Conservation (phyloP, 2,797 vertebrate genomes). For the Tolypeutes matacus region DNA sequence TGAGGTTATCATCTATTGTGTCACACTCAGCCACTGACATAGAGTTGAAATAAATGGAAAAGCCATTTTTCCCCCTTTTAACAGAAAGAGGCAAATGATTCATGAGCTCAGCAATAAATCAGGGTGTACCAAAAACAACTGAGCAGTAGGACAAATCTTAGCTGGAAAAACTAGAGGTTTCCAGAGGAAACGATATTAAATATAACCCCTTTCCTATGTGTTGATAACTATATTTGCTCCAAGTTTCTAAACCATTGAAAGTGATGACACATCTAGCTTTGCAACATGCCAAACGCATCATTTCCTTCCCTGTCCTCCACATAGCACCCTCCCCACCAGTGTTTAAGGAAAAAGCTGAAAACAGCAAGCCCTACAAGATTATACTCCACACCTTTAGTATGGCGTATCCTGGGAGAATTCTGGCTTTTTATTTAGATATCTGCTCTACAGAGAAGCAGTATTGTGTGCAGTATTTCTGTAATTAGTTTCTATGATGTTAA, state of each 20-base stretch:
- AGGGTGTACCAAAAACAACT: conserved; percentile 72
- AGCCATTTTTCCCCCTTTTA: neutral
- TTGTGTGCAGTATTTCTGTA: neutral
- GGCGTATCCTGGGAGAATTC: neutral
- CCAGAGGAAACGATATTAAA: conserved; percentile 75
- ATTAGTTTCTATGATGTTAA: conserved; percentile 1
- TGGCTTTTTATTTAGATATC: neutral
- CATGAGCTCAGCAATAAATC: conserved; percentile 81
- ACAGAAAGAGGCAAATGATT: conserved; percentile 10
- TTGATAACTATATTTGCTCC: conserved; percentile 73
- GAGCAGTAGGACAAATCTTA: conserved; percentile 35
- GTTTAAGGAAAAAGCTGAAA: conserved; percentile 59
- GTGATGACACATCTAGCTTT: conserved; percentile 72
- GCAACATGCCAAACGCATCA: conserved; percentile 74
- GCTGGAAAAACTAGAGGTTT: conserved; percentile 75
- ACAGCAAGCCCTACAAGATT: conserved; percentile 32
- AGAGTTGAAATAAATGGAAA: conserved; percentile 68
- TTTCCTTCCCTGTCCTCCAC: conserved; percentile 78
- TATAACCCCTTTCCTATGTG: conserved; percentile 71
- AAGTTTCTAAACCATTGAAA: conserved; percentile 72
- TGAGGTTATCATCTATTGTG: conserved; percentile 83
- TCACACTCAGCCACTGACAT: conserved; percentile 74
- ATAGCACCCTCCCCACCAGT: neutral
- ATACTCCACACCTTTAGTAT: neutral
- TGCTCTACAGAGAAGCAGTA: neutral